Evolutionary conservation across 2,888 invertebrate genomes (phyloP), one percentile per base, ranked within the genome.

Genomic region (Prosopocoilus inquinatus): DNA sequence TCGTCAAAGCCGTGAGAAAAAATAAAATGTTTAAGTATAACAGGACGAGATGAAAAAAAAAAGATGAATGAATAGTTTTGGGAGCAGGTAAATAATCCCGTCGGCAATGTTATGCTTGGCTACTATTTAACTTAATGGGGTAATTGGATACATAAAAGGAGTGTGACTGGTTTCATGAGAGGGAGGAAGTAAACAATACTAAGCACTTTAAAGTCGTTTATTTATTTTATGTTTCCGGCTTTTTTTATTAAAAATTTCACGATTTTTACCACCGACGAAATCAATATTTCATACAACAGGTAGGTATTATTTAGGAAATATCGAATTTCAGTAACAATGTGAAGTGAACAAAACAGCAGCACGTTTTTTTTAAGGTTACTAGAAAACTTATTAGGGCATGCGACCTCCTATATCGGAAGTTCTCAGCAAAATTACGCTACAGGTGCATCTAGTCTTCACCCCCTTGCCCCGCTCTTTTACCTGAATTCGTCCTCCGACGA

Each of bases 71-170:
- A 28, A 28, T 5, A 28, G 20, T 28, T 28, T n/a, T 28, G 3
- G 43, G 33, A 41, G 35, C 50, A 50, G 50, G 50, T 50, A 50
- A 44, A 20, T 41, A 50, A 20, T 34, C 41, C 38, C 15, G 36
- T 38, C 45, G 53, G 53, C 39, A 38, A 39, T 53, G 45, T 47
- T 47, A 35, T 53, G 53, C 47, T 53, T 53, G 53, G 53, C 53
- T 53, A 53, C 53, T 47, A 53, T 53, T 53, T 53, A 53, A 47
- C 53, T 53, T 47, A 53, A 47, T 53, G 47, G 53, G 53, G 53
- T 47, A 53, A 53, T 41, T 36, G 36, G 53, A 53, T 53, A 53
- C 47, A 53, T 47, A 53, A 53, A 53, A 47, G 53, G 53, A 46
- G 53, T 53, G 53, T 53, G 53, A 53, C 53, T 47, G 43, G 50